Evolutionary conservation across 2,888 invertebrate species (phyloP), one percentile per base, ranked within the genome.

Genomic region (Ceramica pisi): DNA sequence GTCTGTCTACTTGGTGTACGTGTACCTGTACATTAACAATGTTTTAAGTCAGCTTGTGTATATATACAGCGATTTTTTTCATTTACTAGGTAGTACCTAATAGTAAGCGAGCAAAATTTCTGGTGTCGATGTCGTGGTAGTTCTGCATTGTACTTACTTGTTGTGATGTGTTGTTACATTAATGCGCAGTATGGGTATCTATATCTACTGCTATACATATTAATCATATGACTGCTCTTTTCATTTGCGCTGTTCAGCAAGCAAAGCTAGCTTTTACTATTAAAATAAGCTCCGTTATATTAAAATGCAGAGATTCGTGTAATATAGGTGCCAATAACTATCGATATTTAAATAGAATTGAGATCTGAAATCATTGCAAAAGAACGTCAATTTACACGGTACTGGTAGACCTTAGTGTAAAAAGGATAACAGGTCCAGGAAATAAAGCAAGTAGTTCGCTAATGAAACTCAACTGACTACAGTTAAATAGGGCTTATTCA

Each of bases 361-460:
- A 31, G 6, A 31, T 31, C 31, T 6, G 31, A 31, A 31, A 31
- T 5, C 31, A 31, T 31, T 31, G 31, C 31, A 31, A 31, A 59
- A 50, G 19, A 41, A 59, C 16, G 35, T 62, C 50, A 63, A 57
- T 41, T 62, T 38, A 31, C 38, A 41, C 41, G 48, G n/a, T n/a
- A n/a, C n/a, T n/a, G n/a, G n/a, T 38, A 64, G 46, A 65, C 55
- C 55, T 74, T 48, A 67, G 69, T 53, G 61, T 72, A 56, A 56
- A 62, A 78, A 63, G 60, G 66, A 75, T 78, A 72, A 78, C 71
- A 71, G 60, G 56, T 71, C 62, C 65, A 71, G 70, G 75, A 72
- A 81, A 71, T 69, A 71, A 70, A 62, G 68, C 66, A 67, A 61
- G 71, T 67, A 59, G 71, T 78, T 65, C 75, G 59, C 60, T 67